These are phyloP conservation scores for Nematostella vectensis DNA, from an alignment of 92 coral and sea anemone species.

Conservation along the genomic window DNA sequence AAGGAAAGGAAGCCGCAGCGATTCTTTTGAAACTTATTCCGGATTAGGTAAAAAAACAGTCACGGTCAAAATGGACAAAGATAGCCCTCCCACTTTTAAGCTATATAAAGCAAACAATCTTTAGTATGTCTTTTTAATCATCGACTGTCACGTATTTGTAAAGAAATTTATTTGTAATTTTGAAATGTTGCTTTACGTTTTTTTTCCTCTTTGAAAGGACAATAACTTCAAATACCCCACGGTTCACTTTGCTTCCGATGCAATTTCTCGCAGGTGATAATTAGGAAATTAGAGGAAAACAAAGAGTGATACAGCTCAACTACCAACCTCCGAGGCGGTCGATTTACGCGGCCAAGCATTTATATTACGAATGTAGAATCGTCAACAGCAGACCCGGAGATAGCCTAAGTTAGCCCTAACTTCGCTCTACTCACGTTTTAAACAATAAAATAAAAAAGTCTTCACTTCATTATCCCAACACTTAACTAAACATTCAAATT, in stretches of 20 bases:
- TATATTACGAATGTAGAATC: no score
- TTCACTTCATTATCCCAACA: no score
- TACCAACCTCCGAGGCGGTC: constrained; percentile 7
- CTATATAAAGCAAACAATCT: no score
- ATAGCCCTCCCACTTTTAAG: no score
- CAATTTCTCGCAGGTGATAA: constrained; percentile 2
- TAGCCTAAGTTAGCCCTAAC: no score
- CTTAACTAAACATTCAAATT: neutral
- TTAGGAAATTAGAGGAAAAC: constrained; percentile 2
- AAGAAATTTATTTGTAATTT: neutral
- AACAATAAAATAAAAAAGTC: no score
- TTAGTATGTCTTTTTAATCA: no score
- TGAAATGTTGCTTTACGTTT: neutral
- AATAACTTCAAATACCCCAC: neutral
- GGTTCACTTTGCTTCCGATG: constrained; percentile 1
- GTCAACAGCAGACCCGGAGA: no score
- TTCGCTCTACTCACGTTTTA: no score
- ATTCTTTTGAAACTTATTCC: constrained; percentile 36
- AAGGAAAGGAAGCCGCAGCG: constrained; percentile 65
- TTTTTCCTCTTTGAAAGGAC: neutral
- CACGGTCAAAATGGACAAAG: constrained; percentile 26
- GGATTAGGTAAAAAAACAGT: constrained; percentile 35
- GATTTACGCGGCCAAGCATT: neutral
- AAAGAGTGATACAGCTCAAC: neutral
- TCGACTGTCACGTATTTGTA: neutral